phyloP scores from a whole-genome alignment of 2,113 vertebrate genomes.

The Passer montanus region DNA sequence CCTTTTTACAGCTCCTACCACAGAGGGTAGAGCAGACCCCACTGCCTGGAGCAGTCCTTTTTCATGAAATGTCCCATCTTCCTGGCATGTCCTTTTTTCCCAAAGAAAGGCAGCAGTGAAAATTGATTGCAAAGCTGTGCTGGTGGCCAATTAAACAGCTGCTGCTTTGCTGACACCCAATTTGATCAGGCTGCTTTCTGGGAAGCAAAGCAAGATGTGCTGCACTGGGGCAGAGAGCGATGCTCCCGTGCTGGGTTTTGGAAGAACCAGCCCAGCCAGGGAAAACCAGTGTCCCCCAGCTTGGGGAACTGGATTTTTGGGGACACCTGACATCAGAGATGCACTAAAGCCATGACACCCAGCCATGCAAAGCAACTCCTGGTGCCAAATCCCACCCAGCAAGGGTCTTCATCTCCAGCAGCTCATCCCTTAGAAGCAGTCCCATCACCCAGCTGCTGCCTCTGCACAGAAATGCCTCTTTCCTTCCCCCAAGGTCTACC shows the following conservation, averaged over 20 bases:
- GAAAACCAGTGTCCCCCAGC: background rate
- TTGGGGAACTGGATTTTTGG: background rate
- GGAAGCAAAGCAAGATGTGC: background rate
- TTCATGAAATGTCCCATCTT: background rate
- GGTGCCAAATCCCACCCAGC: background rate
- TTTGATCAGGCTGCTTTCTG: background rate
- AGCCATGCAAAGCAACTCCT: rapidly evolving
- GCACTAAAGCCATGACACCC: background rate
- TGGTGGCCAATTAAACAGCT: background rate
- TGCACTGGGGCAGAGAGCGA: rapidly evolving
- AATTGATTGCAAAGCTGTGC: background rate
- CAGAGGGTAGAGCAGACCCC: background rate
- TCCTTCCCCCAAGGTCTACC: background rate
- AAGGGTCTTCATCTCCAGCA: background rate
- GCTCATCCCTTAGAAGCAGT: background rate
- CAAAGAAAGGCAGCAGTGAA: background rate
- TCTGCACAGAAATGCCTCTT: background rate
- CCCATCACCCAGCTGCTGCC: background rate
- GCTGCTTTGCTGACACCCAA: background rate
- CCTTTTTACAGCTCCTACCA: background rate
- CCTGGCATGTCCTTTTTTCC: background rate
- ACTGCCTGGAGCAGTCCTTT: background rate
- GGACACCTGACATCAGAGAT: background rate
- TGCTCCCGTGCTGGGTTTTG: background rate
- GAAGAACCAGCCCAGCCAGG: background rate